Evolutionary conservation across 1,140 invertebrate genomes (phyloP), one percentile per base, ranked within the genome.

Genomic region (Diorhabda sublineata): DNA sequence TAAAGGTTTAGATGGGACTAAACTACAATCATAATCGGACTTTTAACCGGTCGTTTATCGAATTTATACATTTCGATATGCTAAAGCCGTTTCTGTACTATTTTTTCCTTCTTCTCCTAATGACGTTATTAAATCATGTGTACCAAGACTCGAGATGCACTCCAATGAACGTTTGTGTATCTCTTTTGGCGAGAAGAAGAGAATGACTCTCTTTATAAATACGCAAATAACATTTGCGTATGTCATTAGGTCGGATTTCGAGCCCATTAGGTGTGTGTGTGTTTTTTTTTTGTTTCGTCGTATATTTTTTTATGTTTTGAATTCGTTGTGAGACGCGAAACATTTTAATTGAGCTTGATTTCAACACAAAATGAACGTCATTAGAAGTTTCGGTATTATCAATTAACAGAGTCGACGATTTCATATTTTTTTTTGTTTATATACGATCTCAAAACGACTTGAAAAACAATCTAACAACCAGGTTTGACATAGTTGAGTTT

Each of bases 51-150:
- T 26, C 26, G 26, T 26, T 26, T 26, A 26, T 26, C 26, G 26
- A 26, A 26, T 26, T 26, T 26, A 26, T 26, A 26, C 26, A 26
- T 26, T 26, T 26, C 1, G 26, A 26, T 26, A 26, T 26, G 26
- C 26, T 26, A 26, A 26, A 6, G 6, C 47, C 47, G 47, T 52
- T 2, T 52, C 47, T 52, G 47, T 52, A n/a, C n/a, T 8, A 52
- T 52, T 52, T 52, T 52, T 52, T 52, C 6, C 6, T 6, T n/a
- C 6, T 52, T 52, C 47, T 52, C 26, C 42, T 66, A 66, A 66
- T 47, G 64, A 66, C 57, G 64, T 66, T 66, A 66, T 66, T 66
- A 66, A 66, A 66, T 66, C 64, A 59, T 59, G 64, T 66, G 58
- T 58, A 66, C 44, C 9, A 57, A 57, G 63, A 64, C 41, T 43